Evolutionary conservation across 2,113 vertebrate genomes (phyloP), one percentile per base, ranked within the genome.

Genomic region (Sinosuthora webbiana): DNA sequence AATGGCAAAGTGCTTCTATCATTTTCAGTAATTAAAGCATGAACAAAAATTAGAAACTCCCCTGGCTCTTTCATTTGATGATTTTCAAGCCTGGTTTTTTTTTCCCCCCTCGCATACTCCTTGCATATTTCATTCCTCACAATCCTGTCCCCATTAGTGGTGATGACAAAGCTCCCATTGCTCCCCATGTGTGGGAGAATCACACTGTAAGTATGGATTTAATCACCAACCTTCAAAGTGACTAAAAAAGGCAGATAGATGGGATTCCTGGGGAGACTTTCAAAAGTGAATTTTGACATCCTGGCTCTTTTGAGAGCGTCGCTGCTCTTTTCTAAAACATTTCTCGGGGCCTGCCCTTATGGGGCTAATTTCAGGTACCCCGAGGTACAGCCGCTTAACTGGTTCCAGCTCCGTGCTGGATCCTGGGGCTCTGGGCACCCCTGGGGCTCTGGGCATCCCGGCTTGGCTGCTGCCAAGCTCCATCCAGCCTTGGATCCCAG

Each of bases 191-290:
- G 92, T 96, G 94, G 94, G 94, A 96, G 93, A 94, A 96, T 94
- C 94, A 81, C 83, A 78, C 85, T 94, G 44, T 92, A 96, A 97
- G 88, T 93, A 96, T 96, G 94, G 96, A 96, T 97, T 97, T 96
- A 97, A 96, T 97, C 94, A 97, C 89, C 91, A 81, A 87, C 95
- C 94, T 97, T 97, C 95, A 97, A 97, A 96, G 95, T 95, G 93
- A 88, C 94, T 97, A 84, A 90, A 93, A 90, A 90, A 94, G 60
- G 73, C 92, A 93, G 92, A 96, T 95, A 95, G 94, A 94, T 94
- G 90, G 80, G 96, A 96, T 95, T 97, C 95, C 92, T 95, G 93
- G 93, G 95, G 95, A 94, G 95, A 96, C 12, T 96, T 96, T 96
- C 96, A 96, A 96, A 97, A 78, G 93, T 96, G 73, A 60, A 68